Base-by-base conservation (phyloP, 2,888 invertebrate genomes). In the Rambutsinella grinnellia region DNA sequence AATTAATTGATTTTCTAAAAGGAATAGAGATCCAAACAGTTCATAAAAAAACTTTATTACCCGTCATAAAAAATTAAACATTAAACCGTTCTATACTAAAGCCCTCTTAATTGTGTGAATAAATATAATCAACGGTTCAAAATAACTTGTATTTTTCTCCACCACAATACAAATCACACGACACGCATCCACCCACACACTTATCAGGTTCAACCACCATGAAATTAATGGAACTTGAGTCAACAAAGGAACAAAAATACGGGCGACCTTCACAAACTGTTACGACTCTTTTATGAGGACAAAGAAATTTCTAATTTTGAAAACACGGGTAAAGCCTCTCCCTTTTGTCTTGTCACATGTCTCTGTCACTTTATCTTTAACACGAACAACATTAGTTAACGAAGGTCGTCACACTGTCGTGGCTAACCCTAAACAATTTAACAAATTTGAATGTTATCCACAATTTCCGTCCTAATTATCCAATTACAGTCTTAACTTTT, bases 391-490 rank as follows among this genome's bases (percentile, higher is more conserved):
- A n/a, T n/a, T n/a, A n/a, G n/a, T n/a, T n/a, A 8, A 54, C 66
- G 61, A 69, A 69, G 69, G 69, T 69, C 69, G 69, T 69, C 69
- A 69, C 69, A 69, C 60, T 51, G 36, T 27, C 36, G 6, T 27
- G 51, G 65, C 28, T 51, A 53, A 53, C 28, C 56, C 19, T 13
- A n/a, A n/a, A n/a, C n/a, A n/a, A n/a, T 21, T 54, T 66, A 56
- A 66, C 66, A 66, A 36, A 28, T 61, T 47, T 61, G 23, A 8
- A 36, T 8, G 36, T 36, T 36, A 13, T 36, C 36, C 36, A 36
- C 36, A 56, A 54, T 66, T 66, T 66, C 66, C 66, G 66, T 66
- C 46, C 66, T 66, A 56, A 56, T 66, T 66, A 54, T 56, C 66
- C 54, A 26, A 21, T 56, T 66, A 21, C 54, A 66, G 53, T 56